Percentiles rank a stretch among this genome's conserved stretches.
Conservation (phyloP, 2,113 vertebrate species). For the Plectropomus leopardus region DNA sequence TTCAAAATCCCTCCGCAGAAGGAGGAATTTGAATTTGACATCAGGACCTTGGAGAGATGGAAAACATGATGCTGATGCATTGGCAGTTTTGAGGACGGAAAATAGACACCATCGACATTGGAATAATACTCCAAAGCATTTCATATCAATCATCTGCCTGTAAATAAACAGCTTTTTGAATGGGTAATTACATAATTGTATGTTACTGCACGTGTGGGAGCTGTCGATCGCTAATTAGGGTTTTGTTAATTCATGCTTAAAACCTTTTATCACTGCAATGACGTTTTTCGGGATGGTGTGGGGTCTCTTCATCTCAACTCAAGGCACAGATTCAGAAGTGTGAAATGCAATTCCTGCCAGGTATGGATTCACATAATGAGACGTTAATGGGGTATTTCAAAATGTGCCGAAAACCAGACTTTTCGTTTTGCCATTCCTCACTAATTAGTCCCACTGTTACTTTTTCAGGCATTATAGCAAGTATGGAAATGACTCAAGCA, state of each 20-base stretch:
- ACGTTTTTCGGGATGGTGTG: conserved; percentile 6
- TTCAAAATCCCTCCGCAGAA: conserved; percentile 30
- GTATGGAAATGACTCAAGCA: conserved; percentile 34
- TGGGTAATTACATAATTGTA: conserved; percentile 35
- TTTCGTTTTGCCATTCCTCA: conserved; percentile 14
- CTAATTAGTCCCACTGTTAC: conserved; percentile 60
- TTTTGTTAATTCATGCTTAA: conserved; percentile 53
- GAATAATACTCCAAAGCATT: conserved; percentile 18
- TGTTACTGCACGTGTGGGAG: conserved; percentile 32
- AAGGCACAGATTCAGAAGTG: conserved; percentile 29
- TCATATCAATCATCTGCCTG: conserved; percentile 32
- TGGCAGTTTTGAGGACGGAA: conserved; percentile 14
- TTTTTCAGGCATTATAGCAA: conserved; percentile 26
- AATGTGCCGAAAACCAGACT: conserved; percentile 33
- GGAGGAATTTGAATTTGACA: conserved; percentile 49
- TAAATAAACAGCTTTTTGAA: conserved; percentile 51
- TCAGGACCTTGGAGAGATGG: conserved; percentile 3
- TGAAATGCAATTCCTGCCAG: conserved; percentile 46
- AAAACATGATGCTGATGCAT: neutral
- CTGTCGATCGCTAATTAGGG: conserved; percentile 34
- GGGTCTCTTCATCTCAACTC: conserved; percentile 12
- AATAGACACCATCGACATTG: conserved; percentile 12
- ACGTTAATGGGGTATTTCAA: conserved; percentile 49
- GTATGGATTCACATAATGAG: conserved; percentile 53
- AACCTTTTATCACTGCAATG: conserved; percentile 35